Conservation (phyloP, 2,113 vertebrate species). For the Gasterosteus nipponicus region DNA sequence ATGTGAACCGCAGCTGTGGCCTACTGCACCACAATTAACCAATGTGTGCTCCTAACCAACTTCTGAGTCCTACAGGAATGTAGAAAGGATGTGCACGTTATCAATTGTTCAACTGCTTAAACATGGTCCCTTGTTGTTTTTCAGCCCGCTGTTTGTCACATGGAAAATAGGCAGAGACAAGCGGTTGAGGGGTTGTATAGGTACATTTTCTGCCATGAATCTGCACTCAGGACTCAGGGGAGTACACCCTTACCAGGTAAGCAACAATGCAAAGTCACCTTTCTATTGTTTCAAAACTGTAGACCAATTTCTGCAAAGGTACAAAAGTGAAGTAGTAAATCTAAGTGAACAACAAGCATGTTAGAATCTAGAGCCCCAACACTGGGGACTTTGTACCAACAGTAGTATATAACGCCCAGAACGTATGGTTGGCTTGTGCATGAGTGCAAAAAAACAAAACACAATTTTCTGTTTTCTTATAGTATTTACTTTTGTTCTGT, state of each 20-base stretch:
- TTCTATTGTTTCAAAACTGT: not conserved
- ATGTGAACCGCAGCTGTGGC: constrained; percentile 12
- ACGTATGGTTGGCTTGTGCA: not conserved
- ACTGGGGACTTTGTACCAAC: not conserved
- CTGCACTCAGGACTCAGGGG: constrained; percentile 99
- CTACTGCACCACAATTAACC: not conserved
- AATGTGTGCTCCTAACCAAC: not conserved
- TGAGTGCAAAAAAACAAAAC: not conserved
- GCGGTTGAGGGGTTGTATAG: constrained; percentile 99
- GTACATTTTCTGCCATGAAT: constrained; percentile 99
- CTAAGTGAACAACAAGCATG: not conserved
- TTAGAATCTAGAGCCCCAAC: not conserved
- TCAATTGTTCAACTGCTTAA: not conserved
- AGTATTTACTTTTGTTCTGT: constrained; percentile 4
- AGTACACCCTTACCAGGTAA: constrained; percentile 99
- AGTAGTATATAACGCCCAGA: not conserved
- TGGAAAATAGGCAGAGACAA: constrained; percentile 99
- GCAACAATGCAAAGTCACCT: constrained; percentile 12
- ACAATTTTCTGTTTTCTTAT: not conserved
- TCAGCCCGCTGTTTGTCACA: constrained; percentile 99
- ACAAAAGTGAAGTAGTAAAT: not conserved
- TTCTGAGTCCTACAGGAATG: not conserved
- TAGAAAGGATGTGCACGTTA: not conserved
- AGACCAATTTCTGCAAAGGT: not conserved
- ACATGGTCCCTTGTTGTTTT: constrained; percentile 60